Base-by-base conservation (phyloP, 2,888 invertebrate genomes). In the Myopa testacea region DNA sequence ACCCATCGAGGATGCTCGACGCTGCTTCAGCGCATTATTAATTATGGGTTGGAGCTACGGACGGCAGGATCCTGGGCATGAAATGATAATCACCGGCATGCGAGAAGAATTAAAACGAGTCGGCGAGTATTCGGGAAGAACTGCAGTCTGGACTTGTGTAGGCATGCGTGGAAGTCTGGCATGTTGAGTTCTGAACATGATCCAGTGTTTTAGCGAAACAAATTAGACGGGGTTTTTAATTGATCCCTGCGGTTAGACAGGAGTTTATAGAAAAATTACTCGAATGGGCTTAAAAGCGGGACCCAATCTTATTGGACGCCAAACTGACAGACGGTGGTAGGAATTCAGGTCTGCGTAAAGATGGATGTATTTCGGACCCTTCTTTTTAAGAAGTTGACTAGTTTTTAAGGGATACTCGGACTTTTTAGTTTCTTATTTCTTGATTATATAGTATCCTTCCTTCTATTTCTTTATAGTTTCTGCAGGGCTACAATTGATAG, bases 21-120 rank as follows among this genome's bases (percentile, higher is more conserved):
- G 68, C 75, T 75, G 69, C 12, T 45, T 38, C 16, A 34, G 12
- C 58, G 45, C 19, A 37, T 75, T 69, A 75, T 75, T 75, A 75
- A 75, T 75, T 75, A 75, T 69, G 69, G 75, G 60, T 69, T 60
- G 68, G 16, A 26, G 63, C 14, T 63, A 16, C 12, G 19, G 26
- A 50, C 7, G 10, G 45, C 10, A 26, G 12, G 50, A 58, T 34
- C 6, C 58, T 58, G 73, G 19, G 4, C 69, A 52, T 45, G 60
- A 40, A 62, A 73, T 40, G 45, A 62, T 62, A 73, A 73, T 73
- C 62, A 26, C 40, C 26, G 62, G 14, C 26, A 40, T 73, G 62
- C 38, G 62, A 45, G 26, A 62, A 34, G 73, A 73, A 60, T 73
- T 40, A 12, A 45, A 50, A 45, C 45, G 62, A 14, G 5, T 19